Percentiles rank a stretch among this genome's conserved stretches.
Conservation (phyloP, 2,888 invertebrate genomes). For the Drosophila fulvimacula region DNA sequence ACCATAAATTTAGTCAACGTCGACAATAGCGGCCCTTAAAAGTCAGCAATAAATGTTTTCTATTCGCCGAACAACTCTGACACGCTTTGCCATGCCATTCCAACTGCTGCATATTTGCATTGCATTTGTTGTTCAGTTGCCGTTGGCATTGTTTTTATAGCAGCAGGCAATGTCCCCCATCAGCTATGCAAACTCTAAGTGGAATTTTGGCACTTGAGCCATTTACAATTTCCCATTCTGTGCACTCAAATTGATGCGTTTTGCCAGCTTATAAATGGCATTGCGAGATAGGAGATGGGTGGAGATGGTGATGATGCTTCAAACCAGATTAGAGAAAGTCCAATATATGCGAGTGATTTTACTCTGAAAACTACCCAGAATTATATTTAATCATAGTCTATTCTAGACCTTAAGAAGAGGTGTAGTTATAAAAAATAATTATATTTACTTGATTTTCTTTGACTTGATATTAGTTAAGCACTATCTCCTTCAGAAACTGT, state of each 20-base stretch:
- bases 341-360: background rate
- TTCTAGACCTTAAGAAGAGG: no score
- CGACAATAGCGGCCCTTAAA: conserved; percentile 60
- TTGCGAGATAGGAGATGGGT: no score
- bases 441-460: no score
- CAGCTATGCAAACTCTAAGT: conserved; percentile 70
- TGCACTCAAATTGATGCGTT: conserved; percentile 31
- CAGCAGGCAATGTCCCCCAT: conserved; percentile 12
- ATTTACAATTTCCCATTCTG: conserved; percentile 24
- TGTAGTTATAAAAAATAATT: no score
- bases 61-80: conserved; percentile 56
- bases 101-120: conserved; percentile 44
- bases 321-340: background rate
- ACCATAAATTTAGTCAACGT: conserved; percentile 68
- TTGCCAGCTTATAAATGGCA: conserved; percentile 8
- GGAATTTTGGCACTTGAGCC: conserved; percentile 72
- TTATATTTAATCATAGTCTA: no score
- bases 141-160: conserved; percentile 10
- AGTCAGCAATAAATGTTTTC: conserved; percentile 75
- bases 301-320: no score
- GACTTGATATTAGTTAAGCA: no score
- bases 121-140: conserved; percentile 16
- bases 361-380: background rate
- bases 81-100: conserved; percentile 57
- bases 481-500: background rate